Conservation (phyloP, 2,113 vertebrate genomes). For the Anolis carolinensis region DNA sequence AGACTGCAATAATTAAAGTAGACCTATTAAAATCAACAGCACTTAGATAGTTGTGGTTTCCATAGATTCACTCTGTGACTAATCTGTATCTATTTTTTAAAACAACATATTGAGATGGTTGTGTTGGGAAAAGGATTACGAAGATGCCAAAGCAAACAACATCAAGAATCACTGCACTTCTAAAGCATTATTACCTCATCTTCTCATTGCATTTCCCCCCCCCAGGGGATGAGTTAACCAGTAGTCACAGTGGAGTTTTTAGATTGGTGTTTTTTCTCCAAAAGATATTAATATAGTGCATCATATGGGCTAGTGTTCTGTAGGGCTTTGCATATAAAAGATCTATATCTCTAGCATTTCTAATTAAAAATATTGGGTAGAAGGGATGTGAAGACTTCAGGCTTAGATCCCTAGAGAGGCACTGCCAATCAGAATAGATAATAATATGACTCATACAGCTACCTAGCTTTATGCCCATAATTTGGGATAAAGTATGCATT, state of each 20-base stretch:
- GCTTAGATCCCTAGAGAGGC: no score
- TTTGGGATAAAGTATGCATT: background rate
- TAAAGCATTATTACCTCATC: background rate
- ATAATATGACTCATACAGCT: no score
- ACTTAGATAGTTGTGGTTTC: no score
- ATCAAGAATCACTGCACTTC: background rate
- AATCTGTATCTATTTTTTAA: background rate
- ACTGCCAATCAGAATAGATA: no score
- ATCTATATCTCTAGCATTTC: background rate
- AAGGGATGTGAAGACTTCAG: no score
- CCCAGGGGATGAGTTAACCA: background rate
- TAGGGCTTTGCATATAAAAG: background rate
- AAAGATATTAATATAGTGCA: background rate
- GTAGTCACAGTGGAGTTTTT: background rate
- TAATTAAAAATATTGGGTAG: no score
- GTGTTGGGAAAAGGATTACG: background rate
- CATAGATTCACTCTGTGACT: no score
- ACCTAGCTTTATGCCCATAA: background rate
- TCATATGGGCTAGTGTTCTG: rapidly evolving
- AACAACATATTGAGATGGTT: background rate
- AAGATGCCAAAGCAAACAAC: background rate
- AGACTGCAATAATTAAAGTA: no score
- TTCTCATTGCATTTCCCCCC: rapidly evolving
- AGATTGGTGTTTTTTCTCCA: background rate
- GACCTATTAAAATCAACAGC: no score